Evolutionary conservation across 1,140 invertebrate species (phyloP).

Genomic region (Ceratosolen fusciceps): DNA sequence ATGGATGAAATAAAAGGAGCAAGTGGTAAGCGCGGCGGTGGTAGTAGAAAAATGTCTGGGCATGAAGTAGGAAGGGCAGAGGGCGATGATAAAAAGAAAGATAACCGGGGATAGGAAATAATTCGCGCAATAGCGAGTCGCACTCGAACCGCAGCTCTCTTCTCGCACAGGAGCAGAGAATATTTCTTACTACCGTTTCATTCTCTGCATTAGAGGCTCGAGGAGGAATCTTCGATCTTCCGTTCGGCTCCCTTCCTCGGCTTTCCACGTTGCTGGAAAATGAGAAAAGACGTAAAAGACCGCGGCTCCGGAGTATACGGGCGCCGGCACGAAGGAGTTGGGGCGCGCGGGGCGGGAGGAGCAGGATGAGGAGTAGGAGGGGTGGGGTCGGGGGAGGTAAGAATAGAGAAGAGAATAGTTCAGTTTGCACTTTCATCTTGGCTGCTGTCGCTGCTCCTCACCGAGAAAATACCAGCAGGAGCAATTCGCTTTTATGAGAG

Average conservation of each 20-base stretch:
- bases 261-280: background rate
- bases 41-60: slow-evolving; percentile 40
- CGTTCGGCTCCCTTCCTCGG: background rate
- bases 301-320: background rate
- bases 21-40: background rate
- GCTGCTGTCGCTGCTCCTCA: slow-evolving; percentile 29
- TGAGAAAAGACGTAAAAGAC: slow-evolving; percentile 23
- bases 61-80: background rate
- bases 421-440: slow-evolving; percentile 44
- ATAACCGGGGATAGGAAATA: slow-evolving; percentile 35
- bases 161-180: slow-evolving; percentile 41
- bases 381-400: no score
- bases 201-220: slow-evolving; percentile 16
- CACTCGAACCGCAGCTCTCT: slow-evolving; percentile 49
- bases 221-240: slow-evolving; percentile 12
- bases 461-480: slow-evolving; percentile 34
- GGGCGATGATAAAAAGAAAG: slow-evolving; percentile 1
- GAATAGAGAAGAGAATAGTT: slow-evolving; percentile 20
- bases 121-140: slow-evolving; percentile 54
- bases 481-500: slow-evolving; percentile 32
- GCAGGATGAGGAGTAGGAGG: no score
- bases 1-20: background rate
- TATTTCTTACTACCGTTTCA: slow-evolving; percentile 46
- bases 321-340: background rate
- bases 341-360: no score